Evolutionary conservation across 2,113 vertebrate species (phyloP).

Genomic region (Cololabis saira): DNA sequence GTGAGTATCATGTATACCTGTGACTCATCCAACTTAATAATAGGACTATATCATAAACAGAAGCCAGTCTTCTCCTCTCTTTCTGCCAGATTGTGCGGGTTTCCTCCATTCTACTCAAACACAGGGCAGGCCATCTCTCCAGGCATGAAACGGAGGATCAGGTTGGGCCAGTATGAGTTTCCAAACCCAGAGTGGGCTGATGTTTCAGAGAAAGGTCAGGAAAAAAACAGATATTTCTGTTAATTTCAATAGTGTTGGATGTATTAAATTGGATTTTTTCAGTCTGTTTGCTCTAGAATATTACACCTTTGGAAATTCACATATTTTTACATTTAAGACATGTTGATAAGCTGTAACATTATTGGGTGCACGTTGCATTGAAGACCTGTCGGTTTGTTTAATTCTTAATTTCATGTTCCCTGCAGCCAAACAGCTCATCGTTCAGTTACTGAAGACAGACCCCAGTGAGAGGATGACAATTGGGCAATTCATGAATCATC

Average conservation of each 20-base stretch:
- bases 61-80: no score
- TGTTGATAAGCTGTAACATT: background rate
- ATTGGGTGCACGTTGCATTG: no score
- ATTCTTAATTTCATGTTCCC: slow-evolving; percentile 12
- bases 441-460: slow-evolving; percentile 93
- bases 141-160: slow-evolving; percentile 96
- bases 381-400: slow-evolving; percentile 10
- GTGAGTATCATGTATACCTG: slow-evolving; percentile 83
- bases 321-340: no score
- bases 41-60: background rate
- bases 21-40: background rate
- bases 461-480: slow-evolving; percentile 95
- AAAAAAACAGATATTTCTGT: no score
- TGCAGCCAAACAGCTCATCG: slow-evolving; percentile 93
- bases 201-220: slow-evolving; percentile 92
- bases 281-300: no score
- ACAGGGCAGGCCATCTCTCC: slow-evolving; percentile 97
- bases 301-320: no score
- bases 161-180: slow-evolving; percentile 94
- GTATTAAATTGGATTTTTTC: no score
- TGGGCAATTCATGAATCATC: slow-evolving; percentile 93
- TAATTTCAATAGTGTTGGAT: no score
- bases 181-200: slow-evolving; percentile 95
- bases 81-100: slow-evolving; percentile 89
- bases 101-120: slow-evolving; percentile 97